These are phyloP conservation scores for Pristiophorus japonicus DNA, from an alignment of 2,113 vertebrate genomes.

Conservation along the genomic window DNA sequence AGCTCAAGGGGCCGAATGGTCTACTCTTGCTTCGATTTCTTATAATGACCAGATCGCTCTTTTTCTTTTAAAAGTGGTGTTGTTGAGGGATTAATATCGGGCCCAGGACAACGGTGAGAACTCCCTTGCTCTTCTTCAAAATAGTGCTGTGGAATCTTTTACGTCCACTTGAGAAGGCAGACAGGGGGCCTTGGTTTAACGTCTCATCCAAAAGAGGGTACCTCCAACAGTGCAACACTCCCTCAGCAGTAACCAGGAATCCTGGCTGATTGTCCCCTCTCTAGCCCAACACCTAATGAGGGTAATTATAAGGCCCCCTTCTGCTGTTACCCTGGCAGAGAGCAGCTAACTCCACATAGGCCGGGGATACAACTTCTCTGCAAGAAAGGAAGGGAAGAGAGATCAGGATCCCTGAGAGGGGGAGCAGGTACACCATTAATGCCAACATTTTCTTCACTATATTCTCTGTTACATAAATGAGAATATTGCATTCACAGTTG, in stretches of 20 bases:
- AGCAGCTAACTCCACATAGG: no score
- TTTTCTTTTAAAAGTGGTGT: neutral
- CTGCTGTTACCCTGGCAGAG: no score
- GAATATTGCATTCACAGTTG: no score
- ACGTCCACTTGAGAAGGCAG: neutral
- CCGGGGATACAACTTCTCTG: no score
- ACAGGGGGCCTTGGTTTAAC: neutral
- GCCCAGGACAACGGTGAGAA: neutral
- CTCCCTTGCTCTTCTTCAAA: neutral
- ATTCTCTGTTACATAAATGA: no score
- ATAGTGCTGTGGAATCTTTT: neutral
- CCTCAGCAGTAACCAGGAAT: neutral
- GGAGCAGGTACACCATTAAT: neutral
- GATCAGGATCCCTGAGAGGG: neutral
- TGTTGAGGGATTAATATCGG: neutral
- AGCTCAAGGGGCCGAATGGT: no score
- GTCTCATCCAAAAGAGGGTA: neutral
- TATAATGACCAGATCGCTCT: neutral
- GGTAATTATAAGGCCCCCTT: no score
- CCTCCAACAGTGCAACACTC: neutral
- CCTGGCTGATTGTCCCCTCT: no score
- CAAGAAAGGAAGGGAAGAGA: neutral
- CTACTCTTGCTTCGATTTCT: no score
- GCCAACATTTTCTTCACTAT: constrained; percentile 43
- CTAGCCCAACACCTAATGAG: no score